phyloP scores from a whole-genome alignment of 2,888 invertebrate species.

The Zonitis immaculata region DNA sequence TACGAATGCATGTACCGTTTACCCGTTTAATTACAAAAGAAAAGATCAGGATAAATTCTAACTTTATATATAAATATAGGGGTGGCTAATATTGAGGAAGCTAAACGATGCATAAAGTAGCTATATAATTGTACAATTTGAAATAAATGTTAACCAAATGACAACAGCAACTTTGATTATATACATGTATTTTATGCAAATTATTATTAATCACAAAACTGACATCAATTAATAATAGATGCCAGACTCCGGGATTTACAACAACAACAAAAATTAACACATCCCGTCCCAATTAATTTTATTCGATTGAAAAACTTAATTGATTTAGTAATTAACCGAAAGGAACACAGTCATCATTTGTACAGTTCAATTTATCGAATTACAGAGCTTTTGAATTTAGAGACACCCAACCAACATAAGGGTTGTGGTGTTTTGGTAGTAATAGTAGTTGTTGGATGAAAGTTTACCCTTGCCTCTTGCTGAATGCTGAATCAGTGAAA shows the following conservation, averaged over 20 bases:
- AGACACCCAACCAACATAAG: constrained; percentile 6
- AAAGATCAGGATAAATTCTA: neutral
- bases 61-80: too few species aligned
- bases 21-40: constrained; percentile 22
- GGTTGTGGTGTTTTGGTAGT: neutral
- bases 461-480: constrained; percentile 15
- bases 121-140: neutral
- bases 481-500: constrained; percentile 28
- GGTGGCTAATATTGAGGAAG: neutral
- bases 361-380: constrained; percentile 16
- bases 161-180: neutral
- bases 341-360: constrained; percentile 14
- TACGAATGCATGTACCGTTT: constrained; percentile 17
- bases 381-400: constrained; percentile 14
- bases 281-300: neutral
- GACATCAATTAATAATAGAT: neutral
- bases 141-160: neutral
- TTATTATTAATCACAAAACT: neutral
- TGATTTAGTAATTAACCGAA: constrained; percentile 11
- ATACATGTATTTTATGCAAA: too few species aligned
- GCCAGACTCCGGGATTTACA: too few species aligned
- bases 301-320: constrained; percentile 2
- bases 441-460: constrained; percentile 2
- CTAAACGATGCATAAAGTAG: neutral
- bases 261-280: too few species aligned